These are phyloP conservation scores for Eucriotettix oculatus DNA, from an alignment of 2,888 invertebrate species.

Conservation along the genomic window DNA sequence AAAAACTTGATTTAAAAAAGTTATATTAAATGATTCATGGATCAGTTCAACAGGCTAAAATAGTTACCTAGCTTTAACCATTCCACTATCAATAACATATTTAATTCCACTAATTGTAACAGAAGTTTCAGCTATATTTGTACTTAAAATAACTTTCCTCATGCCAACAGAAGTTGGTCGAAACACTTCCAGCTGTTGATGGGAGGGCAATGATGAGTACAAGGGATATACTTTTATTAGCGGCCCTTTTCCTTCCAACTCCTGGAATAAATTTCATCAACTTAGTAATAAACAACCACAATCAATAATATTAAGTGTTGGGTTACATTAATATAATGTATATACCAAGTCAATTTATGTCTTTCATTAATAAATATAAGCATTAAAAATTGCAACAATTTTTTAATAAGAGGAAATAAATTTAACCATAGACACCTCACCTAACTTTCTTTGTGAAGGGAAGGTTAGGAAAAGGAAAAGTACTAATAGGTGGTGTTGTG, in stretches of 20 bases:
- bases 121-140: conserved; percentile 43
- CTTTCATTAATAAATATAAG: too few species aligned
- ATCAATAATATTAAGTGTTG: too few species aligned
- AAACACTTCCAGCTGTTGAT: conserved; percentile 31
- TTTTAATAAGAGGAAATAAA: too few species aligned
- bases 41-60: background rate
- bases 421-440: too few species aligned
- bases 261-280: conserved; percentile 3
- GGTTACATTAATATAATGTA: too few species aligned
- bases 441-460: too few species aligned
- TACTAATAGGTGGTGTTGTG: too few species aligned
- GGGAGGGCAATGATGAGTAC: conserved; percentile 33
- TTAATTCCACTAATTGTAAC: conserved; percentile 57
- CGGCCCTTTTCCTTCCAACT: conserved; percentile 36
- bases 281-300: too few species aligned
- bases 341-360: too few species aligned
- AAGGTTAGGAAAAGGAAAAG: too few species aligned
- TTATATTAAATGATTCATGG: background rate
- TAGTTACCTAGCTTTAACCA: conserved; percentile 67
- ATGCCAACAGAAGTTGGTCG: conserved; percentile 25
- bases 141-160: conserved; percentile 36
- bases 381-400: too few species aligned
- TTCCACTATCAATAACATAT: conserved; percentile 81
- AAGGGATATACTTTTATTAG: conserved; percentile 51
- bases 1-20: background rate